Evolutionary conservation across 2,113 vertebrate genomes (phyloP).

Genomic region (Hypanus sabinus): DNA sequence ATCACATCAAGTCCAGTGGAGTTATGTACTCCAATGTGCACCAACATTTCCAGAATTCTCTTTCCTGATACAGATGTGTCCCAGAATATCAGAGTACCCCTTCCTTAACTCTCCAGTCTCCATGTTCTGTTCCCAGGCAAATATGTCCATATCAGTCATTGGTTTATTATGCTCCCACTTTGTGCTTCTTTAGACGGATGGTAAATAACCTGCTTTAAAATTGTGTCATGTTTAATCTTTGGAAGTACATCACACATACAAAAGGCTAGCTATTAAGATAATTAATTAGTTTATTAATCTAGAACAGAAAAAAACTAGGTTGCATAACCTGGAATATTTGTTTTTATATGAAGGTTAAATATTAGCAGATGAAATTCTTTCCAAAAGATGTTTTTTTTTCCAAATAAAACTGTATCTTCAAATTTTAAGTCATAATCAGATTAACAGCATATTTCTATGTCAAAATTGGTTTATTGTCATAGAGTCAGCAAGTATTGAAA

Average conservation of each 20-base stretch:
- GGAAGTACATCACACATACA: background rate
- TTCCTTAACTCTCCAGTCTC: too few species aligned
- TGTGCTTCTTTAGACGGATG: background rate
- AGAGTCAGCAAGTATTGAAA: too few species aligned
- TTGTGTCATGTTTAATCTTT: background rate
- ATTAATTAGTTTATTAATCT: background rate
- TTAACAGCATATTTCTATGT: background rate
- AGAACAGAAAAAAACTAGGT: background rate
- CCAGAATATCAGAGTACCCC: too few species aligned
- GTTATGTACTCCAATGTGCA: too few species aligned
- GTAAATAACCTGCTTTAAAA: background rate
- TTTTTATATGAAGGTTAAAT: background rate
- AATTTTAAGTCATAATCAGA: background rate
- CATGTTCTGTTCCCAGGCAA: background rate
- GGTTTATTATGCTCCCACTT: background rate
- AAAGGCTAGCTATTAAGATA: background rate
- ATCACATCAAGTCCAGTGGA: too few species aligned
- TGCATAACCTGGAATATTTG: constrained; percentile 3
- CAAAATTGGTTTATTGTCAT: background rate
- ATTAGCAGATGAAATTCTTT: background rate
- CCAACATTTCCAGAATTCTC: too few species aligned
- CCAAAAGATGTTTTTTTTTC: background rate
- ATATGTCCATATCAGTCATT: background rate
- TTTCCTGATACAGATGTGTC: too few species aligned
- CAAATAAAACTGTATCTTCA: background rate